Evolutionary conservation across 2,113 vertebrate genomes (phyloP), one percentile per base, ranked within the genome.

Genomic region (Australoheros scitulus): DNA sequence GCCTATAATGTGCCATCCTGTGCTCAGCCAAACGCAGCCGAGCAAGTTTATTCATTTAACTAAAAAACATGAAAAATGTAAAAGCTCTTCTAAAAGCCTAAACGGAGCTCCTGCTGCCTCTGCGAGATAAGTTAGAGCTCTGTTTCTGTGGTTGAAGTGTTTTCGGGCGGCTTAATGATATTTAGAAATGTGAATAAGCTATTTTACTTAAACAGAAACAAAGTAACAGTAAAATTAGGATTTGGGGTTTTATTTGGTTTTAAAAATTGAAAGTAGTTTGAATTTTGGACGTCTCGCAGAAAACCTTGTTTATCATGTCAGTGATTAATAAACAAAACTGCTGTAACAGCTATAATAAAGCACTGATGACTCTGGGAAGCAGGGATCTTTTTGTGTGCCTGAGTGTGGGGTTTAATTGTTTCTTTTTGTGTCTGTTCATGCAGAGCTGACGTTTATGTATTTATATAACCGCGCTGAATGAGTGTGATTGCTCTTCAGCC

Each of bases 391-490:
- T 72, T 72, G 14, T 26, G 68, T 14, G 24, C 43, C 17, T 20
- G 43, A 55, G 47, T 9, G 26, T 14, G 1, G 47, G 47, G 68
- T 72, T 72, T 55, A 72, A 34, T 55, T 72, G 14, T 32, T 72
- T 72, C 6, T 34, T 55, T 26, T 55, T 72, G 47, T 32, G 32
- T 6, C 68, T 72, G 26, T 32, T 72, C 50, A 32, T 52, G 61
- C 81, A 61, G 76, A 52, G 26, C 52, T 50, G 43, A 50, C 72
- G 3, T 38, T 65, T 61, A 10, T 83, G 43, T 76, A 61, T 81
- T 72, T 85, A 79, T 38, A 11, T 64, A 80, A 84, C 61, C 3
- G 26, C 7, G 41, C 41, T 34, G 34, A 74, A 8, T 43, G 36
- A 61, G 34, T 64, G 52, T 18, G 50, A 52, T 3, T 0, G 8